Base-by-base conservation (phyloP, 2,888 invertebrate genomes). In the Heliconius sara region DNA sequence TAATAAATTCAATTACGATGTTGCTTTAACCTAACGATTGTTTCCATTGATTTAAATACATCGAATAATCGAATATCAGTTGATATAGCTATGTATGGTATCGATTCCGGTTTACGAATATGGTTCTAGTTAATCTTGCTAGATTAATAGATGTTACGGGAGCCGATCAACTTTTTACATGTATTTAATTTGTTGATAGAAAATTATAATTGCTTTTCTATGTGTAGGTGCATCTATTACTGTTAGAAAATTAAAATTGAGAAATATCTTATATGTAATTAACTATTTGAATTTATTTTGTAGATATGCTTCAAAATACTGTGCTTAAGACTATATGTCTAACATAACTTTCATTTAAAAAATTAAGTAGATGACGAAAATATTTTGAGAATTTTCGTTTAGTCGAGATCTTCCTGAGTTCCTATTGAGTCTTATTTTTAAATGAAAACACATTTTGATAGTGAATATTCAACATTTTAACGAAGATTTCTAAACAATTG, bases 1-100 rank as follows among this genome's bases (percentile, higher is more conserved):
- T 93, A 92, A 92, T 89, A 92, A 92, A 94, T 92, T 92, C 92
- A 90, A 91, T 90, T 90, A 91, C 85, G 87, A 86, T 84, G 84
- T 85, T 85, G 84, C 85, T 88, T 87, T 89, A 88, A 88, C 87
- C 87, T 88, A 86, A 88, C 88, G 87, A 88, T 89, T 87, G 86
- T 87, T 86, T 86, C 85, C 85, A 85, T 85, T 87, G 87, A 89
- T 89, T 89, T 88, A 88, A 91, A 88, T 84, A 83, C 81, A 43
- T 27, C 65, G 60, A 72, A 74, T 79, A 52, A 52, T 52, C 52
- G 52, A 52, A 10, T 60, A 57, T 57, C 16, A 22, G 2, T 7
- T 19, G 19, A 7, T 57, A 22, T 57, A 57, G 57, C 4, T 39
- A 16, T 68, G 39, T 39, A 68, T 27, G n/a, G 30, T 70, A 77